phyloP scores from a whole-genome alignment of 64 coral and sea anemone genomes.

The Exaiptasia diaphana region DNA sequence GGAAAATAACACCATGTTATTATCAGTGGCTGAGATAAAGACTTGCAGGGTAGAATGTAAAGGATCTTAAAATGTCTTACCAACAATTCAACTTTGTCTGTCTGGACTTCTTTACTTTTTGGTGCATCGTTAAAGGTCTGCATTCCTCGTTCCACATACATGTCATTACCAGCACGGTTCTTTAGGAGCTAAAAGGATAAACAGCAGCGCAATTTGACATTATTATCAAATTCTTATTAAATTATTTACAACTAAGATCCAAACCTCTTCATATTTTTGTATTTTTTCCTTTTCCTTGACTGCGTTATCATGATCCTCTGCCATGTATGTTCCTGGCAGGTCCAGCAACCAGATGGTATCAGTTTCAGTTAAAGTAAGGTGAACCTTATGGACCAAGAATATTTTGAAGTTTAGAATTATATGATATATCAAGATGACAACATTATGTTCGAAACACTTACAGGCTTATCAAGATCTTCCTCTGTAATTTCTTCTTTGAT shows the following conservation, averaged over 20 bases:
- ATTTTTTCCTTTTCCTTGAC: constrained; percentile 76
- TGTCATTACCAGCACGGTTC: constrained; percentile 83
- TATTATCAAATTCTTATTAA: not conserved
- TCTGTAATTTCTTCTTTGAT: constrained; percentile 85
- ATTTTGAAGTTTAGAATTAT: not conserved
- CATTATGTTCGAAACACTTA: constrained; percentile 25
- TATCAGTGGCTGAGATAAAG: not conserved
- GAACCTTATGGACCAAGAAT: constrained; percentile 41
- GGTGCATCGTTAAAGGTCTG: constrained; percentile 91
- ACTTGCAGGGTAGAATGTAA: not conserved
- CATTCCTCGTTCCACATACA: constrained; percentile 91
- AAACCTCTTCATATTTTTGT: constrained; percentile 87
- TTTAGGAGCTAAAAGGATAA: constrained; percentile 54
- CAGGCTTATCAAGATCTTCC: constrained; percentile 84
- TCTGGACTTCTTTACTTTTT: constrained; percentile 83
- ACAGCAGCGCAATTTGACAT: not conserved
- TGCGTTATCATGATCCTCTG: constrained; percentile 78
- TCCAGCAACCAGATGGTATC: constrained; percentile 98
- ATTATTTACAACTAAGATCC: not conserved
- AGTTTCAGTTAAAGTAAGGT: constrained; percentile 80
- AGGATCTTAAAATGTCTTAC: constrained; percentile 48
- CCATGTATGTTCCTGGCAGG: constrained; percentile 82
- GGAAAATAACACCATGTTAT: not conserved
- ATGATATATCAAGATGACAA: not conserved
- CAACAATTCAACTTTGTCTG: constrained; percentile 61